Evolutionary conservation across 2,113 vertebrate species (phyloP).

Genomic region (Brachyistius frenatus): DNA sequence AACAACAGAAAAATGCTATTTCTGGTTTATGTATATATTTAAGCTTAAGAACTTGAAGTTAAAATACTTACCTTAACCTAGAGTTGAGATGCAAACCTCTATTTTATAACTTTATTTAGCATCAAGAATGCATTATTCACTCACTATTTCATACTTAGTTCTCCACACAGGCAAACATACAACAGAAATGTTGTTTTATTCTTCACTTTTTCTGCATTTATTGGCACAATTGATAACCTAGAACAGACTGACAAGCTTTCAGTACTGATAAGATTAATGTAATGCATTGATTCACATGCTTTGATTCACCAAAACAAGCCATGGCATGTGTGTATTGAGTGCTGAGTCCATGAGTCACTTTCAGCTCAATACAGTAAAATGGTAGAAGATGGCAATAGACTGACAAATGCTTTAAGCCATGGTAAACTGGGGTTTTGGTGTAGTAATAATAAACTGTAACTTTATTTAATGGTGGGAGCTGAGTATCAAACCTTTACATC

Average conservation of each 20-base stretch:
- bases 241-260: slow-evolving; percentile 21
- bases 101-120: no score
- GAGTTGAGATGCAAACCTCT: no score
- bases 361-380: slow-evolving; percentile 21
- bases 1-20: no score
- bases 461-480: neutral
- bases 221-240: neutral
- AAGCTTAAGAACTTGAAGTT: no score
- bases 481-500: neutral
- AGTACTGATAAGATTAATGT: slow-evolving; percentile 4
- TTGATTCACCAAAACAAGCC: slow-evolving; percentile 41
- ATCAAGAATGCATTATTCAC: no score
- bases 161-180: neutral
- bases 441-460: neutral
- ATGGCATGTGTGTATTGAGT: slow-evolving; percentile 23
- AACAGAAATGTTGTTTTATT: neutral
- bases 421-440: neutral
- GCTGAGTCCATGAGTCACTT: slow-evolving; percentile 45
- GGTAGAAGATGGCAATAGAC: neutral
- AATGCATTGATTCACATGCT: slow-evolving; percentile 40
- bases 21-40: no score
- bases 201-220: neutral
- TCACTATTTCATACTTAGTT: neutral
- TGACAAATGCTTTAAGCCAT: slow-evolving; percentile 15
- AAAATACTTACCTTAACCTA: neutral